Evolutionary conservation across 2,113 vertebrate genomes (phyloP).

Genomic region (Zosterops hypoxanthus): DNA sequence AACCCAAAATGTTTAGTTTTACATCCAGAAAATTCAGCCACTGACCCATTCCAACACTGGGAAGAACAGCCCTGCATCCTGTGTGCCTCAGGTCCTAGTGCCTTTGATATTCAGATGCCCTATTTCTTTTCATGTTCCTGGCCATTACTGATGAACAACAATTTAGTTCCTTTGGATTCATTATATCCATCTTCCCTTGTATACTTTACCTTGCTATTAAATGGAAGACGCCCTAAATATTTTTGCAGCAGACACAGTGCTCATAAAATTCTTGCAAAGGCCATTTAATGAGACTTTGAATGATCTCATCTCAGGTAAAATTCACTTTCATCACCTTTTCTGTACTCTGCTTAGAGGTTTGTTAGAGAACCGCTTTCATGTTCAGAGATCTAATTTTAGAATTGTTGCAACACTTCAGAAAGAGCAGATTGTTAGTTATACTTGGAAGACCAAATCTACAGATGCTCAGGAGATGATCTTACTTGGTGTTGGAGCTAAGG

Average conservation of each 20-base stretch:
- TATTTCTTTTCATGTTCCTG: not conserved
- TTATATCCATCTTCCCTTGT: not conserved
- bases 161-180: not conserved
- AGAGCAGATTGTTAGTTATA: conserved; percentile 7
- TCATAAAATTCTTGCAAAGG: not conserved
- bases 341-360: not conserved
- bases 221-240: not conserved
- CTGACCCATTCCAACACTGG: not conserved
- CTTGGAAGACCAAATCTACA: conserved; percentile 23
- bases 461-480: not conserved
- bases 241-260: not conserved
- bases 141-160: not conserved
- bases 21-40: not conserved
- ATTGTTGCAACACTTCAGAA: conserved; percentile 19
- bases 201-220: not conserved
- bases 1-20: not conserved
- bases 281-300: not conserved
- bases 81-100: not conserved
- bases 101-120: not conserved
- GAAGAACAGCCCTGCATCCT: not conserved
- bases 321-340: not conserved
- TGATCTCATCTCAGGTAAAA: not conserved
- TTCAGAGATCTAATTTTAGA: conserved; percentile 6
- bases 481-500: not conserved
- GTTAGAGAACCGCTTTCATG: conserved; percentile 4